Percentiles rank a stretch among this genome's conserved stretches.
Evolutionary conservation across 2,113 vertebrate genomes (phyloP).

Genomic region (Australoheros scitulus): DNA sequence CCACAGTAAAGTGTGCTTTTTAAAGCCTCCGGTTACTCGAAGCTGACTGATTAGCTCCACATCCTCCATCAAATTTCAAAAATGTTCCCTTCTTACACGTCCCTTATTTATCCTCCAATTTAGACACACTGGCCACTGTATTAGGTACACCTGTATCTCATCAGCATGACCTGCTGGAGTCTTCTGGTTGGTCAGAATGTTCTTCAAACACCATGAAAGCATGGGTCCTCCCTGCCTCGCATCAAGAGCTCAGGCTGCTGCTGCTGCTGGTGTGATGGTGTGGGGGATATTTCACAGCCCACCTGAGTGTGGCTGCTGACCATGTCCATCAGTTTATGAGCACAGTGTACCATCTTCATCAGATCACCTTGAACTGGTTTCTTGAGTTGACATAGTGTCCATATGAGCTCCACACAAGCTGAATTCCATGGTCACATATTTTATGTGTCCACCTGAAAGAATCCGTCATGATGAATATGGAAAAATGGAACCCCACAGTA

Average conservation of each 20-base stretch:
- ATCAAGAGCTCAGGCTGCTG: too few relatives aligned
- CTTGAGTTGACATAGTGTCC: background rate
- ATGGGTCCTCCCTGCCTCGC: too few relatives aligned
- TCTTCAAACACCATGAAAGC: too few relatives aligned
- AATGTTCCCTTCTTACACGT: background rate
- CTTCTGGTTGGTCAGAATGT: too few relatives aligned
- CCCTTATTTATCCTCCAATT: background rate
- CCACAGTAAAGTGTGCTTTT: background rate
- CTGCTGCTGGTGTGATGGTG: too few relatives aligned
- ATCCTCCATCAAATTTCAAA: background rate
- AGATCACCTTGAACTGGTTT: background rate
- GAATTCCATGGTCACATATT: background rate
- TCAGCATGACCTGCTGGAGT: too few relatives aligned
- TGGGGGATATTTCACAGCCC: too few relatives aligned
- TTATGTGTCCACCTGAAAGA: background rate
- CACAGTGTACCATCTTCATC: background rate
- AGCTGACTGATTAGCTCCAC: background rate
- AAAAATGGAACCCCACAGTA: background rate
- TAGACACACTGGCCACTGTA: background rate
- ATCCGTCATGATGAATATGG: background rate
- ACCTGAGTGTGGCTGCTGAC: too few relatives aligned
- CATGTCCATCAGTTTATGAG: too few relatives aligned
- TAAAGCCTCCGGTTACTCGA: background rate
- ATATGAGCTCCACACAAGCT: background rate
- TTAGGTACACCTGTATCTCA: background rate